These are phyloP conservation scores for Ctenodactylus gundi DNA, from an alignment of 2,113 vertebrate genomes.

Conservation along the genomic window DNA sequence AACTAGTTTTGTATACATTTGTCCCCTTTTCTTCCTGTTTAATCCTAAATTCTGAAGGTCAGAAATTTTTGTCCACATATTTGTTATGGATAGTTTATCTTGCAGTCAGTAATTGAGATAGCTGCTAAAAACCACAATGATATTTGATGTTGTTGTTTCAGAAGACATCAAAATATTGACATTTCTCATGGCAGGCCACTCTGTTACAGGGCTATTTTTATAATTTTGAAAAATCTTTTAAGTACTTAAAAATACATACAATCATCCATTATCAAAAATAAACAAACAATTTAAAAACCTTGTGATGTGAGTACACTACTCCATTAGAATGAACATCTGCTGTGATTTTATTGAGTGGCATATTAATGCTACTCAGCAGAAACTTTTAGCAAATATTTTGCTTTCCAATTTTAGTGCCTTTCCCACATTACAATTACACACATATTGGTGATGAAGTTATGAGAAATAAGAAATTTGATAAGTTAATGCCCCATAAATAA, in stretches of 20 bases:
- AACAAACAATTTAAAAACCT: too few species aligned
- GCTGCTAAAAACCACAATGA: neutral
- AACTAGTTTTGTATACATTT: neutral
- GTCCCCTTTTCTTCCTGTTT: neutral
- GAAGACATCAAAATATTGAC: too few species aligned
- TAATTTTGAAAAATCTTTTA: too few species aligned
- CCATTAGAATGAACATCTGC: neutral
- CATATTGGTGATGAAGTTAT: neutral
- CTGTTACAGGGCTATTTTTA: too few species aligned
- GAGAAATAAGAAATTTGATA: slow-evolving; percentile 12
- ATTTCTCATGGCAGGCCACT: too few species aligned
- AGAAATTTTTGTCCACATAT: neutral
- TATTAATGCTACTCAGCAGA: slow-evolving; percentile 1
- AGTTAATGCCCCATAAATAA: neutral
- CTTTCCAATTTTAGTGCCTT: neutral
- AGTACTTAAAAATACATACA: too few species aligned
- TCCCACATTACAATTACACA: neutral
- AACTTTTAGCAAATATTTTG: neutral
- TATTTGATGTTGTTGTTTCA: neutral
- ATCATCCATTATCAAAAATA: too few species aligned
- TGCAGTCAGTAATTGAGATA: neutral
- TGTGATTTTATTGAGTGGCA: neutral
- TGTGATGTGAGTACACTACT: neutral
- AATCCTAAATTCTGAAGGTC: neutral
- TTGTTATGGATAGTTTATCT: neutral